A percentile compares a stretch with the other conserved stretches of the same genome.
These are phyloP conservation scores for Hypsopygia costalis DNA, from an alignment of 2,888 invertebrate genomes.

Conservation along the genomic window DNA sequence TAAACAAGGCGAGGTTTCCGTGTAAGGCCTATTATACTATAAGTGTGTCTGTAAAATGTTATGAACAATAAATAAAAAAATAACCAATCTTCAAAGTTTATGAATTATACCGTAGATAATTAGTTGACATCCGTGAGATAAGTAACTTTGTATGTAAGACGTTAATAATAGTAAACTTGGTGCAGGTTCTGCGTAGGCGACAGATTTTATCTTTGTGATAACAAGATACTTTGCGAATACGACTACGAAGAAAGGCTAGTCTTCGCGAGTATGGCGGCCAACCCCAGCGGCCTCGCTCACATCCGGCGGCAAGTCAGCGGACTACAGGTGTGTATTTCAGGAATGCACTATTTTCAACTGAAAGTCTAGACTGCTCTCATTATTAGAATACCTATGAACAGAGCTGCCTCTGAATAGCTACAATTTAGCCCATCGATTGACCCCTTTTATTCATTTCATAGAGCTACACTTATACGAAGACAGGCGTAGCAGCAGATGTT, in stretches of 20 bases:
- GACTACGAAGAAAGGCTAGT: constrained; percentile 96
- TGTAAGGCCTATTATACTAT: too few relatives aligned
- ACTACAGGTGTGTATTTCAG: constrained; percentile 69
- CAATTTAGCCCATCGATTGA: constrained; percentile 35
- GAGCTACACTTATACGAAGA: constrained; percentile 12
- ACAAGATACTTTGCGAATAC: constrained; percentile 96
- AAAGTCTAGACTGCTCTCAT: constrained; percentile 16
- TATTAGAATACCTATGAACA: constrained; percentile 8
- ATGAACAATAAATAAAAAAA: too few relatives aligned
- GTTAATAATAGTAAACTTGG: constrained; percentile 12
- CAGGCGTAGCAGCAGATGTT: constrained; percentile 17
- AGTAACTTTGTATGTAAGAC: too few relatives aligned
- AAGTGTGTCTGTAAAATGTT: too few relatives aligned
- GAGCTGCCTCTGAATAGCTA: constrained; percentile 13
- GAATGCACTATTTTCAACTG: constrained; percentile 4
- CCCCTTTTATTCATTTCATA: constrained; percentile 29
- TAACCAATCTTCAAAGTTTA: too few relatives aligned
- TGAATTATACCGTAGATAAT: too few relatives aligned
- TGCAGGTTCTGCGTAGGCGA: constrained; percentile 96
- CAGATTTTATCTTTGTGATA: constrained; percentile 95
- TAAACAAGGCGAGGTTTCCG: too few relatives aligned
- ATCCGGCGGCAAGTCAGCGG: constrained; percentile 91
- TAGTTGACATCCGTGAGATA: too few relatives aligned
- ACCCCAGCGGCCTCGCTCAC: constrained; percentile 92
- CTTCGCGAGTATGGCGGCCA: constrained; percentile 93